These are phyloP conservation scores for Lerema accius DNA, from an alignment of 1,140 invertebrate species.

Conservation along the genomic window DNA sequence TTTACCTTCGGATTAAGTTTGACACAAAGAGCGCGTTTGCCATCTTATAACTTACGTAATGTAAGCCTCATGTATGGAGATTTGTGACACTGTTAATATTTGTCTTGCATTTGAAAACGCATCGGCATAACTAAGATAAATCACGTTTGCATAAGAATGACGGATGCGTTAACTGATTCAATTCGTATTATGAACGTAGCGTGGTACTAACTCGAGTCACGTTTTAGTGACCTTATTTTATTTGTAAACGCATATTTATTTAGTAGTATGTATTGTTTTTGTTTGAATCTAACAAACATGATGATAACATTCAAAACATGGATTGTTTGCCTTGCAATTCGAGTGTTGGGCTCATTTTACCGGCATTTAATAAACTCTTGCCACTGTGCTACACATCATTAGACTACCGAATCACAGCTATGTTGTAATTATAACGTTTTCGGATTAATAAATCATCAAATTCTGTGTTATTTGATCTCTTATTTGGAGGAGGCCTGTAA, in stretches of 20 bases:
- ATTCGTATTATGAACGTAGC: neutral
- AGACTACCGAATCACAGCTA: too few relatives aligned
- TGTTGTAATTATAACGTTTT: too few relatives aligned
- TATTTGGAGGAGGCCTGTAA: too few relatives aligned
- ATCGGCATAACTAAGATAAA: slow-evolving; percentile 11
- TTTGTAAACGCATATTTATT: neutral
- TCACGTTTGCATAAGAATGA: slow-evolving; percentile 14
- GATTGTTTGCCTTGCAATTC: too few relatives aligned
- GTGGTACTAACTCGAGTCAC: neutral
- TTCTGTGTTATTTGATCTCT: too few relatives aligned
- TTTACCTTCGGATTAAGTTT: slow-evolving; percentile 4
- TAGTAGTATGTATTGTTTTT: too few relatives aligned
- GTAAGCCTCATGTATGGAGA: neutral
- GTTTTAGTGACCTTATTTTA: neutral
- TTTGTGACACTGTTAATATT: slow-evolving; percentile 16
- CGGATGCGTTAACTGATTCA: slow-evolving; percentile 6
- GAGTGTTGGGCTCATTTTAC: too few relatives aligned
- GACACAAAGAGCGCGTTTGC: slow-evolving; percentile 5
- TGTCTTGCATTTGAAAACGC: slow-evolving; percentile 22
- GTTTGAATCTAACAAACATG: too few relatives aligned
- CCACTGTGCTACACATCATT: too few relatives aligned
- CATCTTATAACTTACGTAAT: slow-evolving; percentile 1
- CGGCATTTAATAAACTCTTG: too few relatives aligned
- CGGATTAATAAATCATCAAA: too few relatives aligned
- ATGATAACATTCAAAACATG: too few relatives aligned